Evolutionary conservation across 2,113 vertebrate genomes (phyloP).

Genomic region (Phoxinus phoxinus): DNA sequence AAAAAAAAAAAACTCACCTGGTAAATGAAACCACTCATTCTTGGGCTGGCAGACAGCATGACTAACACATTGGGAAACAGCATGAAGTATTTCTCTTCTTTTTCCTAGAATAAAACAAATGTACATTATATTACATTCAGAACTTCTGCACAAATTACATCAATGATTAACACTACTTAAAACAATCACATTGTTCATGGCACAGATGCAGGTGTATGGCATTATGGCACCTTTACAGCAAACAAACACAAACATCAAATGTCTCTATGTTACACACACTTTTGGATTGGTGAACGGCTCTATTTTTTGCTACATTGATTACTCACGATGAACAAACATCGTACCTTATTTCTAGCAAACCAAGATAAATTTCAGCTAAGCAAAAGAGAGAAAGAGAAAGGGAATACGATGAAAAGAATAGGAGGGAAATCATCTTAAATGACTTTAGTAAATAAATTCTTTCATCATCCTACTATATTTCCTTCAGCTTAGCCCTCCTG

Average conservation of each 20-base stretch:
- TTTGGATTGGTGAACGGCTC: constrained; percentile 11
- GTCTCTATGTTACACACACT: constrained; percentile 22
- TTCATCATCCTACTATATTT: background rate
- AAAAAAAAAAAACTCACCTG: constrained; percentile 78
- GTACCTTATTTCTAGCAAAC: constrained; percentile 48
- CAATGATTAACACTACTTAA: background rate
- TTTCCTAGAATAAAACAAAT: constrained; percentile 80
- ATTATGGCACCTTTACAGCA: background rate
- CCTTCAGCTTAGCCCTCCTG: background rate
- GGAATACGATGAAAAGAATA: constrained; percentile 32
- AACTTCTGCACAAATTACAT: background rate
- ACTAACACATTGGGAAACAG: constrained; percentile 88
- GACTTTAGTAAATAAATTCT: background rate
- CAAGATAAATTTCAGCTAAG: constrained; percentile 47
- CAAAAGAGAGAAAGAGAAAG: constrained; percentile 45
- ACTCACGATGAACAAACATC: constrained; percentile 40
- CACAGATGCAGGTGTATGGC: constrained; percentile 10
- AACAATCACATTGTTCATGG: background rate
- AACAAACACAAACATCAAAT: constrained; percentile 42
- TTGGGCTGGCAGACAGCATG: constrained; percentile 92
- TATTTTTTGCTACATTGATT: constrained; percentile 23
- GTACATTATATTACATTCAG: background rate
- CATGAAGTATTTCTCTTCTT: constrained; percentile 94
- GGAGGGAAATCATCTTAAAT: background rate
- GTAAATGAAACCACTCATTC: constrained; percentile 98